Conservation (phyloP, 2,888 invertebrate species). For the Oscheius sp. region DNA sequence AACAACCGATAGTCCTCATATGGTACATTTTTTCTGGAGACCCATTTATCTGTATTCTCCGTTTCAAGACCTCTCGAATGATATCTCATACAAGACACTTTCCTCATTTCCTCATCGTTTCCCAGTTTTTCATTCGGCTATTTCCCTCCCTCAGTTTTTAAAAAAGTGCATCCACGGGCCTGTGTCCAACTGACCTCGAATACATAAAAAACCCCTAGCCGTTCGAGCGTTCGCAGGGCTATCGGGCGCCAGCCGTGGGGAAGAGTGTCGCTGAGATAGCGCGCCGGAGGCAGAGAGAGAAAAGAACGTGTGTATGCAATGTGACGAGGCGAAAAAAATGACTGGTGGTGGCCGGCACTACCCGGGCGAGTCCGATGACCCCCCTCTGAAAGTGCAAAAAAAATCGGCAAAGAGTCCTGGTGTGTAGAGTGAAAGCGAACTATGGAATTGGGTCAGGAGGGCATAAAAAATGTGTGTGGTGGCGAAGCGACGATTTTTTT, state of each 20-base stretch:
- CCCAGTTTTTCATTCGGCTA: slow-evolving; percentile 9
- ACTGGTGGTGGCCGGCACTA: slow-evolving; percentile 33
- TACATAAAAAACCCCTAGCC: not conserved
- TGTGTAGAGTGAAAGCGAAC: not conserved
- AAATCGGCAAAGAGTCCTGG: slow-evolving; percentile 3
- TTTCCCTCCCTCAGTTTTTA: not conserved
- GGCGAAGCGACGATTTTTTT: slow-evolving; percentile 20
- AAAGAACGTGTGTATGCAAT: not conserved
- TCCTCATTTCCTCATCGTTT: not conserved
- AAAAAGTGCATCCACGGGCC: slow-evolving; percentile 6
- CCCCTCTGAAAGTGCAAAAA: slow-evolving; percentile 31
- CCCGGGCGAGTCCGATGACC: not conserved
- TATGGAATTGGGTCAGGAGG: not conserved
- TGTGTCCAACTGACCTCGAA: slow-evolving; percentile 25
- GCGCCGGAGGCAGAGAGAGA: not conserved
- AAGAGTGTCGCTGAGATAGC: not conserved
- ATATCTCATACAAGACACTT: not conserved
- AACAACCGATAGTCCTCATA: too few relatives aligned
- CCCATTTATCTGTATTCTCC: not conserved
- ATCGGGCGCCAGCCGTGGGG: slow-evolving; percentile 7
- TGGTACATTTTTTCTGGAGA: too few relatives aligned
- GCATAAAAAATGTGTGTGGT: slow-evolving; percentile 19
- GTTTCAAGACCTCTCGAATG: not conserved
- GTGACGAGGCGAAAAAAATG: slow-evolving; percentile 22
- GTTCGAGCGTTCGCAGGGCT: slow-evolving; percentile 19